Evolutionary conservation across 2,888 invertebrate genomes (phyloP).

Genomic region (Mongoloraphidia duomilia): DNA sequence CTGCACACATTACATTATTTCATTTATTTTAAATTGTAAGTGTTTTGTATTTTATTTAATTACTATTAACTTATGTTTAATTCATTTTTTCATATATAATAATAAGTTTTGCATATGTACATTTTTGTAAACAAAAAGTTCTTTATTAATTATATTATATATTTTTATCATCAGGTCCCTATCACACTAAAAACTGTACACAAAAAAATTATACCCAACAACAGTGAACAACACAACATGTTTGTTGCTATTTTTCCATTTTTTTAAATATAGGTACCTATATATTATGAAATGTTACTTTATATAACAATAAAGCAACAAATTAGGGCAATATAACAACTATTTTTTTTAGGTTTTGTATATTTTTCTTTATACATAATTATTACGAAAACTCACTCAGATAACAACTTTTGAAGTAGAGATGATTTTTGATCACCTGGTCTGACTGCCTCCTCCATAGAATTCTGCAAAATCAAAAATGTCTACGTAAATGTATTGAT

Average conservation of each 20-base stretch:
- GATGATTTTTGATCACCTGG: conserved; percentile 68
- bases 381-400: conserved; percentile 42
- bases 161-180: no score
- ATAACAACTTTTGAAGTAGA: conserved; percentile 72
- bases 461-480: conserved; percentile 38
- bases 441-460: conserved; percentile 57
- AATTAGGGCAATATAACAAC: conserved; percentile 7
- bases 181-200: no score
- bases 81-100: conserved; percentile 1
- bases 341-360: no score
- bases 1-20: conserved; percentile 28
- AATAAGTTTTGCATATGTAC: conserved; percentile 18
- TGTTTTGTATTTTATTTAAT: conserved; percentile 18
- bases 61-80: conserved; percentile 2
- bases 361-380: no score
- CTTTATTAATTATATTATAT: conserved; percentile 21
- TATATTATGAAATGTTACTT: neutral
- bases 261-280: no score
- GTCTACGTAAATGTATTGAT: neutral
- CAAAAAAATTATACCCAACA: no score
- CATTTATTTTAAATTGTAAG: conserved; percentile 28
- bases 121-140: conserved; percentile 20
- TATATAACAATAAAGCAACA: conserved; percentile 14
- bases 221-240: no score
- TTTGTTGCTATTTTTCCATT: no score